Base-by-base conservation (phyloP, 2,113 vertebrate genomes). In the Muntiacus reevesi region DNA sequence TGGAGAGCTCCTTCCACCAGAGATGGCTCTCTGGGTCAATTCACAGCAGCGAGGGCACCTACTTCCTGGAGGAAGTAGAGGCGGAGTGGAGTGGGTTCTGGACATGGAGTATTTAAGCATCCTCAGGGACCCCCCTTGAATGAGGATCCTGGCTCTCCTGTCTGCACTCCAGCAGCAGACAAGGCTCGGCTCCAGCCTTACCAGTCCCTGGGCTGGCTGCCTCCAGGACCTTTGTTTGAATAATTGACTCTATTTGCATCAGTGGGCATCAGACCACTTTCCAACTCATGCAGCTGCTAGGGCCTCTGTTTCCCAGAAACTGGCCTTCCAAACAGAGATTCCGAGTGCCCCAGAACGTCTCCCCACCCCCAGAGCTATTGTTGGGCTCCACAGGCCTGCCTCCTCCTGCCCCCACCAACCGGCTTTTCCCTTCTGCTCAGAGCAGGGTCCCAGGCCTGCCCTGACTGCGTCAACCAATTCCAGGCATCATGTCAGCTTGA, bases 251-350 rank as follows among this genome's bases (percentile, higher is more conserved):
- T 54, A 2, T 86, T 40, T 89, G 47, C n/a, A 23, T 64, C 45
- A 25, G 57, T 25, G 64, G 47, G 19, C 52, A 59, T 55, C 33
- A 57, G 10, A 82, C 33, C 50, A 16, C 87, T 52, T 71, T 87
- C 62, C 74, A 47, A 54, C 59, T 50, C 1, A 0, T 30, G 52
- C 27, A 28, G 91, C 84, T 50, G 25, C 84, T 25, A 28, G 84
- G 36, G 33, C 27, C 87, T 81, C 83, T 27, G 6, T 60, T 93
- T 96, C 94, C 85, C 91, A 92, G 89, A 94, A 98, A 55, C n/a
- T 12, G 33, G 54, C 74, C 43, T 93, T 83, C 91, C 64, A n/a
- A 10, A 83, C 27, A 52, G 36, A 15, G n/a, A 5, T 62, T 89
- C 21, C 3, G 33, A 62, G 43, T 60, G n/a, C 92, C n/a, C n/a